Evolutionary conservation across 2,797 vertebrate species (phyloP), one percentile per base, ranked within the genome.

Genomic region (Lepus townsendii): DNA sequence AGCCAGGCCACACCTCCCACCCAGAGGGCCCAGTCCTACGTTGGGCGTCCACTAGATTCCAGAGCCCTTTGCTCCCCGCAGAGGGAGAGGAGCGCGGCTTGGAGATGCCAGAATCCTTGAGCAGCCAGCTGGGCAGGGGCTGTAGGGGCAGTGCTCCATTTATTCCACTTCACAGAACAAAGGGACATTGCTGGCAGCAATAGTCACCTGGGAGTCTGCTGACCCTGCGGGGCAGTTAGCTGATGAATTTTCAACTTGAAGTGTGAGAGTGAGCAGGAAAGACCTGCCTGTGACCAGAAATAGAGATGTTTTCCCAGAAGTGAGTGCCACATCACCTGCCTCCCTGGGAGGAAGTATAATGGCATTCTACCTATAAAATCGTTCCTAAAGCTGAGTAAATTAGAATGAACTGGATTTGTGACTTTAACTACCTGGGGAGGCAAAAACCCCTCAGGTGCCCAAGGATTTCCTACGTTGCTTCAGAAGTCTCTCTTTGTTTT

Each of bases 351-450:
- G n/a, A 93, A 72, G 4, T 32, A 47, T 3, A 57, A 42, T 1
- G 32, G 22, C 17, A 27, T 71, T 52, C 22, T 13, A 30, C 47
- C 10, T 69, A 12, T 30, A 35, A 91, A 88, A 30, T 80, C 42
- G 66, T 87, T 63, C 77, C 73, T 75, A 88, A 42, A 87, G n/a
- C 7, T 52, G 19, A 24, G 9, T n/a, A 20, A 63, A 19, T 90
- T 86, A 77, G 77, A 87, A 87, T 65, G 57, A 91, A 69, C 27
- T 60, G 65, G 27, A 84, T 65, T 78, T 79, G 83, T 17, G 42
- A 52, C 32, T 69, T 76, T 62, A 92, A 68, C n/a, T 24, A 73
- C 30, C 32, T 4, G 1, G 32, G 14, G 35, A 86, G 50, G 54
- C 57, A 80, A 87, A 91, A 88, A 10, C 1, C 10, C 16, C 30